These are phyloP conservation scores for Dryomyza anilis DNA, from an alignment of 2,888 invertebrate genomes.

Conservation along the genomic window DNA sequence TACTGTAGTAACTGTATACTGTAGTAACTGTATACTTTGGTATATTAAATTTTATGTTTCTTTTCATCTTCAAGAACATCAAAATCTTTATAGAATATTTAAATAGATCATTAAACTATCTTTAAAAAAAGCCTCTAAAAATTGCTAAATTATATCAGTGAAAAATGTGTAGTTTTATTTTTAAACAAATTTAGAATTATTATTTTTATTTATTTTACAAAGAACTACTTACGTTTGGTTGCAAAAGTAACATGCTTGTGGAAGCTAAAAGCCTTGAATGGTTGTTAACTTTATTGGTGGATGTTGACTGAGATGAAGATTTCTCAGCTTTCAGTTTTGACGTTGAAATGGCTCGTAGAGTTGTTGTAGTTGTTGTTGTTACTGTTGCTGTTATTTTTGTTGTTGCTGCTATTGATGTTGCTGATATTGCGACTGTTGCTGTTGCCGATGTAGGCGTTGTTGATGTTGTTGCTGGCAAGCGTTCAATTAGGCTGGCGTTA, in stretches of 20 bases:
- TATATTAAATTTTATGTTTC: too few species aligned
- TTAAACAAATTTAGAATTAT: too few species aligned
- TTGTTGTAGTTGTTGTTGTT: slow-evolving; percentile 28
- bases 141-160: not conserved
- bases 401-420: slow-evolving; percentile 25
- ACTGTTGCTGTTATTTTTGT: slow-evolving; percentile 29
- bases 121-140: not conserved
- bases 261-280: slow-evolving; percentile 50
- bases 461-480: slow-evolving; percentile 13
- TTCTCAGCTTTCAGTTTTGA: slow-evolving; percentile 29
- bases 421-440: slow-evolving; percentile 34
- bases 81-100: not conserved
- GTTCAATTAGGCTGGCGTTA: slow-evolving; percentile 29
- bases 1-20: too few species aligned
- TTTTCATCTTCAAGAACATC: too few species aligned
- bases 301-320: slow-evolving; percentile 29
- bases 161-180: too few species aligned
- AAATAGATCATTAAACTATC: not conserved
- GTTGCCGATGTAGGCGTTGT: slow-evolving; percentile 36
- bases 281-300: slow-evolving; percentile 37
- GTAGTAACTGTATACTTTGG: too few species aligned
- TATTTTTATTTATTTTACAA: too few species aligned
- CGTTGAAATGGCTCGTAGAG: slow-evolving; percentile 29
- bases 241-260: slow-evolving; percentile 92
- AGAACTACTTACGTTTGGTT: slow-evolving; percentile 77